Conservation (phyloP, 2,113 vertebrate species). For the Pseudorectes ferrugineus region DNA sequence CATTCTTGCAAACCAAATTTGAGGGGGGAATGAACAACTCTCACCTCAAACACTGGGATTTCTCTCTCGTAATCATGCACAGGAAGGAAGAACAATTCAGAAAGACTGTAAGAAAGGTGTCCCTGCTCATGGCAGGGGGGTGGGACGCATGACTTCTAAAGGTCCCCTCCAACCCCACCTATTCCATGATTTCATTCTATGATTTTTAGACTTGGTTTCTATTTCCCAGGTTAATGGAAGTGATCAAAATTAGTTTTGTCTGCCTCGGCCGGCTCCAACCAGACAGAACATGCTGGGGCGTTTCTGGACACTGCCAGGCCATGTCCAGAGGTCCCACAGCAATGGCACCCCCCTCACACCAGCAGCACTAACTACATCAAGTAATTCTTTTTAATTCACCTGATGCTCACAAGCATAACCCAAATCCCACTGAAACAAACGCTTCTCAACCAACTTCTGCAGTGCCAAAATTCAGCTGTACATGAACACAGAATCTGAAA, state of each 20-base stretch:
- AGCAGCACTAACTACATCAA: neutral
- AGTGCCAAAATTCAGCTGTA: neutral
- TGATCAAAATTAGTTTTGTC: neutral
- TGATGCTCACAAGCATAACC: neutral
- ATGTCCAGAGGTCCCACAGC: neutral
- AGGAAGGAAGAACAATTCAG: neutral
- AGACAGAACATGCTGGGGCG: neutral
- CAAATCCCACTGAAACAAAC: neutral
- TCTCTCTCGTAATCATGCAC: fast-evolving
- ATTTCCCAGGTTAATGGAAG: neutral
- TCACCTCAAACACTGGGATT: neutral
- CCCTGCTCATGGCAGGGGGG: fast-evolving
- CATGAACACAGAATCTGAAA: fast-evolving
- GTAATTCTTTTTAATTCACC: neutral
- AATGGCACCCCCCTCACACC: neutral
- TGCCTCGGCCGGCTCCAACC: neutral
- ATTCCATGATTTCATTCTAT: too few relatives aligned
- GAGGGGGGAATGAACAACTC: neutral
- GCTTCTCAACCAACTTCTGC: neutral
- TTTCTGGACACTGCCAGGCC: neutral
- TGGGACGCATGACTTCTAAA: neutral
- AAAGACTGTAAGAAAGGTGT: neutral
- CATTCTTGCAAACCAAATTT: neutral
- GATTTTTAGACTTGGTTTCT: neutral
- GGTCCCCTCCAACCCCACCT: neutral